Percentiles rank a stretch among this genome's conserved stretches.
These are phyloP conservation scores for Sinohyriopsis cumingii DNA, from an alignment of 2,888 invertebrate species.

Conservation along the genomic window DNA sequence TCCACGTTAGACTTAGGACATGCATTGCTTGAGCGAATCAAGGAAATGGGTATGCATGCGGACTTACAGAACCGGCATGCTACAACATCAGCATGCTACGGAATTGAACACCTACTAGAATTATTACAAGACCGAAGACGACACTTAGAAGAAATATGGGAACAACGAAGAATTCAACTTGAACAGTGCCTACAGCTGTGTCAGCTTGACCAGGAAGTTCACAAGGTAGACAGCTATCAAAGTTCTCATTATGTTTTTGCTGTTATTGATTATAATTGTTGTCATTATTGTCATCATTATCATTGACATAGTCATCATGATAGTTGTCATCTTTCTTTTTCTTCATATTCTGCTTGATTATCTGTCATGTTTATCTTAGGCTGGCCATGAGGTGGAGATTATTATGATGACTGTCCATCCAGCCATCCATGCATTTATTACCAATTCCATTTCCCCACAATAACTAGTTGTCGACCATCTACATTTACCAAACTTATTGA, in stretches of 20 bases:
- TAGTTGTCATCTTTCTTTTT: not conserved
- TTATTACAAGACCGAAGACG: conserved; percentile 82
- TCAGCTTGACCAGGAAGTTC: conserved; percentile 82
- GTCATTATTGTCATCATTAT: not conserved
- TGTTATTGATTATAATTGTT: not conserved
- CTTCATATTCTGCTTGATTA: not conserved
- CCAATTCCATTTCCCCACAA: too few species aligned
- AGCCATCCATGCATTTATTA: too few species aligned
- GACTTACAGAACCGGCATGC: conserved; percentile 76
- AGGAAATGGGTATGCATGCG: conserved; percentile 83
- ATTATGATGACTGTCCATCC: too few species aligned
- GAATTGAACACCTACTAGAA: conserved; percentile 73
- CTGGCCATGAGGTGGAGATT: too few species aligned
- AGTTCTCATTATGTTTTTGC: not conserved
- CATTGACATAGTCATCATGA: not conserved
- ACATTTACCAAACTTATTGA: too few species aligned
- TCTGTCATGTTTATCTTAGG: too few species aligned
- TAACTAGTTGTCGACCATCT: too few species aligned
- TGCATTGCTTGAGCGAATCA: conserved; percentile 81
- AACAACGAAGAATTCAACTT: conserved; percentile 81
- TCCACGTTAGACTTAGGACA: conserved; percentile 87
- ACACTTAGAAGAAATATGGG: conserved; percentile 78
- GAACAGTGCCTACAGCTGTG: conserved; percentile 86
- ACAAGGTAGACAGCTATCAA: conserved; percentile 65
- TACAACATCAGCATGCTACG: conserved; percentile 73